Evolutionary conservation across 1,140 invertebrate species (phyloP), one percentile per base, ranked within the genome.

Genomic region (Sminthurides bifidus): DNA sequence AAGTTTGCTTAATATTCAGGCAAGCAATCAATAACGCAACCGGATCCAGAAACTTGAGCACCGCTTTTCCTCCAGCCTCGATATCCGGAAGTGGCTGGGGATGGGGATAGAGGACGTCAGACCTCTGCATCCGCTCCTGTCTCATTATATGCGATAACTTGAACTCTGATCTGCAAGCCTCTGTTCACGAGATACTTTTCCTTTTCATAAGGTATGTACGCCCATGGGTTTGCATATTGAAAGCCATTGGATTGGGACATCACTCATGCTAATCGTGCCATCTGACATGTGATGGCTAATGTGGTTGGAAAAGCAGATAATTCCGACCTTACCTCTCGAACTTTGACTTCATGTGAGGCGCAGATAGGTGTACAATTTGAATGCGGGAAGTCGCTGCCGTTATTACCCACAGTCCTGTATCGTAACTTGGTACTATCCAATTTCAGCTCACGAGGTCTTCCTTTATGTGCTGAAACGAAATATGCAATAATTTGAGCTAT

Each of bases 351-450:
- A 51, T 71, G 64, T 1, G 66, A 56, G 15, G 59, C 60, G 61
- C 79, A 77, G 3, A 74, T 71, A 3, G 67, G 64, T 0, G 72
- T 68, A 59, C 75, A 76, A 8, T 67, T 76, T 3, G 74, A 76
- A 10, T 65, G 63, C 3, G 74, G 72, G 54, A 72, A 74, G 21
- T 65, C 56, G 24, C 58, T 60, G 0, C 61, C 53, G 1, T 65
- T 54, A 4, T 50, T 50, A 5, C 59, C 33, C 8, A 2, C 40
- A 12, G 23, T 6, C 14, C 69, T 61, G 63, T 72, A 72, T 21
- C 68, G 68, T 40, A 75, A 61, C 38, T 58, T 52, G 15, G 58
- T 58, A 21, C 30, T 35, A 31, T 74, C 68, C 14, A 76, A 61
- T 21, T 70, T 64, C 15, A 77, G 61, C 17, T 66, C 43, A 1